Base-by-base conservation (phyloP, 2,888 invertebrate genomes). In the Heliconius aoede region DNA sequence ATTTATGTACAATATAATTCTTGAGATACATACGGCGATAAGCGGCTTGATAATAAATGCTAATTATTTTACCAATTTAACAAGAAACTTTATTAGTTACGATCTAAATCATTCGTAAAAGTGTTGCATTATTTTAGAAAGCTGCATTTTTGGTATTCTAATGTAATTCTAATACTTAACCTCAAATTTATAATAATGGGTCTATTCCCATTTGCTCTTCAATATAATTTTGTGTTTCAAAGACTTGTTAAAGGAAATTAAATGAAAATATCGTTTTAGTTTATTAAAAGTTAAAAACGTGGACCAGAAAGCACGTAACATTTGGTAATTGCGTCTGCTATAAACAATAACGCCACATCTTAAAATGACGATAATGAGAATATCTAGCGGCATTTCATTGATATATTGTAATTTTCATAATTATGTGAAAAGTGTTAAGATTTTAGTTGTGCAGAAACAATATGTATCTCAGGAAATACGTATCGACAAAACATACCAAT, bases 401-500 rank as follows among this genome's bases (percentile, higher is more conserved):
- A 24, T n/a, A 71, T 32, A 28, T 28, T 46, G 62, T 32, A 58
- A 71, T 61, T 64, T 78, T 67, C 61, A 68, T 65, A 36, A 67
- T 73, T 51, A 26, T 21, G 32, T 75, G 21, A 60, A 55, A 77
- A 73, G 65, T 73, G 74, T 74, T 62, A 67, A 26, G 62, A 78
- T 62, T 76, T 60, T 72, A 72, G 72, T 64, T 32, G 68, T 72
- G n/a, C 73, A 71, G 76, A 74, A 81, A 81, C 75, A 78, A 78
- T 77, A 80, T 65, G 74, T 90, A 90, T 88, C 83, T 87, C 85
- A 89, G 86, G 87, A 93, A 93, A 93, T 94, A 93, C 91, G 91
- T 94, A 94, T 94, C 93, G 94, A 94, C 92, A 92, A 94, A 94
- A 94, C 94, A 94, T 93, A 93, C 90, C 91, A 89, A 88, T 90